A percentile compares a stretch with the other conserved stretches of the same genome.
Evolutionary conservation across 2,888 invertebrate genomes (phyloP).

Genomic region (Callosobruchus maculatus): DNA sequence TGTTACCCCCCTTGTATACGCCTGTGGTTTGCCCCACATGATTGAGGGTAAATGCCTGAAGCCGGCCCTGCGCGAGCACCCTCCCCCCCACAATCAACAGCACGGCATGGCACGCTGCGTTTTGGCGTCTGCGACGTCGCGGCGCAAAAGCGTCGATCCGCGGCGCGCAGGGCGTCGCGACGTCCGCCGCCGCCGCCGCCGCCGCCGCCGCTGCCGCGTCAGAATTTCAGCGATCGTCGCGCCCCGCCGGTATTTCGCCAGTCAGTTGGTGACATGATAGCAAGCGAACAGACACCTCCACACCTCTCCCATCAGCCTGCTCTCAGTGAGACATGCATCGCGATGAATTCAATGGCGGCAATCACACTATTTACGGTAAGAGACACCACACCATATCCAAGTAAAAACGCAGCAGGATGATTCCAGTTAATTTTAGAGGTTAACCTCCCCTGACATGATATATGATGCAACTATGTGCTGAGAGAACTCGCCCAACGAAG

Average conservation of each 20-base stretch:
- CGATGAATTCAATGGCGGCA: constrained; percentile 62
- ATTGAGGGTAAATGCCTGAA: too few species aligned
- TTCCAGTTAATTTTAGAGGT: not conserved
- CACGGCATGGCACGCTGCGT: too few species aligned
- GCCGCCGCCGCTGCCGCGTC: constrained; percentile 6
- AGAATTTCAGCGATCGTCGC: constrained; percentile 11
- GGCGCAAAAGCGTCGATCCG: too few species aligned
- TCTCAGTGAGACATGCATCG: constrained; percentile 67
- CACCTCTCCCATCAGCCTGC: constrained; percentile 43
- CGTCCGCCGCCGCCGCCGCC: constrained; percentile 5
- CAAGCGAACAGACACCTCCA: constrained; percentile 41
- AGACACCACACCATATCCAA: not conserved
- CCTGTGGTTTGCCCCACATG: too few species aligned
- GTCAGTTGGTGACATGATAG: constrained; percentile 49
- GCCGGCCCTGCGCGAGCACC: too few species aligned
- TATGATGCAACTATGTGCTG: not conserved
- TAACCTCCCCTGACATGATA: not conserved
- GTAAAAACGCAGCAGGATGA: not conserved
- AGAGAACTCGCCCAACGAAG: too few species aligned
- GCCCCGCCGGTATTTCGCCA: constrained; percentile 1
- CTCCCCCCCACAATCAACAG: too few species aligned
- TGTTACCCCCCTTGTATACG: too few species aligned
- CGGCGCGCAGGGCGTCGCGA: too few species aligned
- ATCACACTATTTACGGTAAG: constrained; percentile 49
- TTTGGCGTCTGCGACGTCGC: too few species aligned